phyloP scores from a whole-genome alignment of 2,113 vertebrate species.

The Crotalus helleri region DNA sequence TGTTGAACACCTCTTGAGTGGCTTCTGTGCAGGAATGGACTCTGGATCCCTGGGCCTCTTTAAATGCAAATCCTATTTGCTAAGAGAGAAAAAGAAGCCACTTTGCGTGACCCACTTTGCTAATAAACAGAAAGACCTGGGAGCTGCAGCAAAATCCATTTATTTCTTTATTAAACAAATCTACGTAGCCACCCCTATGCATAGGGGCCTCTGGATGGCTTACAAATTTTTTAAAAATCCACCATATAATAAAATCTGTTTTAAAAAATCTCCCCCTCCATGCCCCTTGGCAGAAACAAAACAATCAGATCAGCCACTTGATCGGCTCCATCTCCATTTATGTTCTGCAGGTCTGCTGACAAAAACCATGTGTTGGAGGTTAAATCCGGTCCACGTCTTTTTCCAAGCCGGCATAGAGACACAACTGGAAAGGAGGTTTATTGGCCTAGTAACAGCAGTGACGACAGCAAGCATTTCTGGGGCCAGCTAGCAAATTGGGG shows the following conservation, averaged over 20 bases:
- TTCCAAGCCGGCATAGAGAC: background rate
- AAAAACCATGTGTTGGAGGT: background rate
- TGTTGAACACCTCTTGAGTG: conserved; percentile 15
- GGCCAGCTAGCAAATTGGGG: no score
- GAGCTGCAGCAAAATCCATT: background rate
- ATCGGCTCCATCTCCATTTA: background rate
- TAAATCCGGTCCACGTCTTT: background rate
- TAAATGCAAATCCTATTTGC: background rate
- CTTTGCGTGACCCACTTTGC: background rate
- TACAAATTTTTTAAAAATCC: background rate
- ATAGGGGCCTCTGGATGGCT: background rate
- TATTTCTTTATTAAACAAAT: background rate
- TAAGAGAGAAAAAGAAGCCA: background rate
- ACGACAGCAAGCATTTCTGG: background rate
- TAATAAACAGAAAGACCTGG: background rate
- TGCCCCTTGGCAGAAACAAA: background rate
- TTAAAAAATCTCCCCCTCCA: no score
- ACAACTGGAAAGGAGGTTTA: no score
- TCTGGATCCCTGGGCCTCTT: background rate
- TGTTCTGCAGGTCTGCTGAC: background rate
- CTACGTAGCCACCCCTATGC: background rate
- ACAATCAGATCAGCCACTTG: background rate
- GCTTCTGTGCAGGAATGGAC: background rate
- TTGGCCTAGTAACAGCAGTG: no score
- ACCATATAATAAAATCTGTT: no score